A percentile compares a stretch with the other conserved stretches of the same genome.
These are phyloP conservation scores for Melanerpes formicivorus DNA, from an alignment of 2,113 vertebrate species.

Conservation along the genomic window DNA sequence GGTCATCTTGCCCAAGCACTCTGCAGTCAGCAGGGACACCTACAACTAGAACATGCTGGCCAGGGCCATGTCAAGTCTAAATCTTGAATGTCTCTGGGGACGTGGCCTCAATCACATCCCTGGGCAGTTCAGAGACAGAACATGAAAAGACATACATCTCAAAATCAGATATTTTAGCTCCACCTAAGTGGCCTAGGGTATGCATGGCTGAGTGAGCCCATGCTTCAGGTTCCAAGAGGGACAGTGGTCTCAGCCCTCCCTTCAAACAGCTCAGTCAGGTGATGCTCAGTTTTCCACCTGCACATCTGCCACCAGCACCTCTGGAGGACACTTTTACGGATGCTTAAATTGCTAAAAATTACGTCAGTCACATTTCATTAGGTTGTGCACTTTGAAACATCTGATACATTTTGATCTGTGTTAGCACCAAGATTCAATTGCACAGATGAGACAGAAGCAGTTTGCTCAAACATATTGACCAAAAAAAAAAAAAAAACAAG, in stretches of 20 bases:
- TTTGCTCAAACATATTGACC: neutral
- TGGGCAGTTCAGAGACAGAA: neutral
- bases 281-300: neutral
- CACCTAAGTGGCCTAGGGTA: neutral
- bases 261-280: neutral
- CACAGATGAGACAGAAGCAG: neutral
- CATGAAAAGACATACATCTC: neutral
- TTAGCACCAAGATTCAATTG: neutral
- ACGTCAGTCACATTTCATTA: conserved; percentile 14
- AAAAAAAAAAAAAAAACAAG: neutral
- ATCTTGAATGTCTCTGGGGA: no score
- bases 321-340: neutral
- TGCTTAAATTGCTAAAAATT: conserved; percentile 22
- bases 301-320: neutral
- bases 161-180: neutral
- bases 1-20: no score
- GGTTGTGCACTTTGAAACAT: neutral
- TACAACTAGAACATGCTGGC: no score
- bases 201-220: rapidly evolving
- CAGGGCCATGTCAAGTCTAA: no score
- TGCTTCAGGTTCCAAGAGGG: rapidly evolving
- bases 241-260: neutral
- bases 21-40: no score
- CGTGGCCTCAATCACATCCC: no score
- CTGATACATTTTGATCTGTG: neutral